A percentile compares a stretch with the other conserved stretches of the same genome.
phyloP scores from a whole-genome alignment of 2,888 invertebrate species.

The Gisinianus flammeolus region DNA sequence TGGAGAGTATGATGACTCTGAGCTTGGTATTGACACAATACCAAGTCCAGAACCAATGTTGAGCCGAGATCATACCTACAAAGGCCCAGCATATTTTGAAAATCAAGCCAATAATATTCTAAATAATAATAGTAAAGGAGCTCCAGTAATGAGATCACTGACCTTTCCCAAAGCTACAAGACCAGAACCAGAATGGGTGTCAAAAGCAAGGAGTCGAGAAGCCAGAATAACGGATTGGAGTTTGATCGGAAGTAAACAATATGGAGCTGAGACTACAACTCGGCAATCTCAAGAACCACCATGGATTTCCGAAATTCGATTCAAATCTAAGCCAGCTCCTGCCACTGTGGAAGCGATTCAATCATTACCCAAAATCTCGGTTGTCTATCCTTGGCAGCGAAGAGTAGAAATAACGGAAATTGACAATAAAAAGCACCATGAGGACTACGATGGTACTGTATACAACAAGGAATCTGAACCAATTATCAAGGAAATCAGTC shows the following conservation, averaged over 20 bases:
- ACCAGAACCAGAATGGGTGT: conserved; percentile 57
- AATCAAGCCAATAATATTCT: conserved; percentile 10
- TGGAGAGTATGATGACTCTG: not conserved
- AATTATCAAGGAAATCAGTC: no score
- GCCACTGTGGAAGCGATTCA: conserved; percentile 45
- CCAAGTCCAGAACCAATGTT: conserved; percentile 47
- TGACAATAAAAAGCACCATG: not conserved
- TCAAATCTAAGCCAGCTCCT: conserved; percentile 46
- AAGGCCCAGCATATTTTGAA: conserved; percentile 54
- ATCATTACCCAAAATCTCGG: conserved; percentile 51
- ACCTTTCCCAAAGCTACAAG: conserved; percentile 54
- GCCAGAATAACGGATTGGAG: conserved; percentile 55
- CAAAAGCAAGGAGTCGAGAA: conserved; percentile 56
- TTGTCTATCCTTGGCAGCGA: conserved; percentile 56
- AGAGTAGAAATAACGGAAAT: not conserved
- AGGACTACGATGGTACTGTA: not conserved
- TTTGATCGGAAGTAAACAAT: conserved; percentile 51
- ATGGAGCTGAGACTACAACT: conserved; percentile 4
- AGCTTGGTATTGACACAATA: not conserved
- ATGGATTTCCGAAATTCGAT: conserved; percentile 55
- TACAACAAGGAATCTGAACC: not conserved
- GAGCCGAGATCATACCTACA: conserved; percentile 54
- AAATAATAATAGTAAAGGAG: not conserved
- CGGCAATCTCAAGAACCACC: conserved; percentile 52
- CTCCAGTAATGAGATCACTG: conserved; percentile 42